A percentile compares a stretch with the other conserved stretches of the same genome.
Conservation (phyloP, 2,888 invertebrate genomes). For the Urechis unicinctus region DNA sequence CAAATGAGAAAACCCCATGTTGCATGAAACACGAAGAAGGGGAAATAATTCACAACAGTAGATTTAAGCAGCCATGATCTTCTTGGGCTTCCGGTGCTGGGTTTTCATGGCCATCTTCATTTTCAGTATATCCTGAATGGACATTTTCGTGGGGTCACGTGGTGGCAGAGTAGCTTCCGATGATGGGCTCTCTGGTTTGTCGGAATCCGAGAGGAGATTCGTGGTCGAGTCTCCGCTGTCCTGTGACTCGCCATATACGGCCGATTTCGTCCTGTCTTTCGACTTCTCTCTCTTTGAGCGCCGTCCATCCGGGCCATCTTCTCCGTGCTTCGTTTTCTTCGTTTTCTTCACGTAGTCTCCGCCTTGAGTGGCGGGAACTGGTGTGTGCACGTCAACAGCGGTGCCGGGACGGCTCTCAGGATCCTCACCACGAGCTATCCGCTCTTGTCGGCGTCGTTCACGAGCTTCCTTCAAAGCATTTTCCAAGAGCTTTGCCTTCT, state of each 20-base stretch:
- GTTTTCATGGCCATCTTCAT: constrained; percentile 12
- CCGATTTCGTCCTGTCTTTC: not conserved
- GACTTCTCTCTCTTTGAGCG: not conserved
- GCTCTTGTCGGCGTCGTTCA: constrained; percentile 5
- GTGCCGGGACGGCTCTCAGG: not conserved
- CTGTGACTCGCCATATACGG: not conserved
- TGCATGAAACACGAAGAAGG: too few relatives aligned
- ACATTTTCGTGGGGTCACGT: not conserved
- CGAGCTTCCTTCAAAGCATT: constrained; percentile 11
- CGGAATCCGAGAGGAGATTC: constrained; percentile 7
- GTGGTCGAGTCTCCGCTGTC: constrained; percentile 4
- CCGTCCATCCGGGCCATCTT: not conserved
- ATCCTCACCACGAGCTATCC: not conserved
- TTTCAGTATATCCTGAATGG: constrained; percentile 16
- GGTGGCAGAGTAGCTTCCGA: not conserved
- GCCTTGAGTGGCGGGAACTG: too few relatives aligned
- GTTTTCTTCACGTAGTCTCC: too few relatives aligned
- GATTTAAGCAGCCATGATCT: constrained; percentile 11
- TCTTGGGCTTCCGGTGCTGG: constrained; percentile 11
- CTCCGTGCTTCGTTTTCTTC: too few relatives aligned
- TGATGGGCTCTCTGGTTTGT: not conserved
- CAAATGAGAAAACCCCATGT: too few relatives aligned
- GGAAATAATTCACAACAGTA: too few relatives aligned
- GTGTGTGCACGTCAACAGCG: not conserved
- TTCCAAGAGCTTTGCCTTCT: constrained; percentile 12